Conservation (phyloP, 1,140 invertebrate species). For the Elymnias hypermnestra region DNA sequence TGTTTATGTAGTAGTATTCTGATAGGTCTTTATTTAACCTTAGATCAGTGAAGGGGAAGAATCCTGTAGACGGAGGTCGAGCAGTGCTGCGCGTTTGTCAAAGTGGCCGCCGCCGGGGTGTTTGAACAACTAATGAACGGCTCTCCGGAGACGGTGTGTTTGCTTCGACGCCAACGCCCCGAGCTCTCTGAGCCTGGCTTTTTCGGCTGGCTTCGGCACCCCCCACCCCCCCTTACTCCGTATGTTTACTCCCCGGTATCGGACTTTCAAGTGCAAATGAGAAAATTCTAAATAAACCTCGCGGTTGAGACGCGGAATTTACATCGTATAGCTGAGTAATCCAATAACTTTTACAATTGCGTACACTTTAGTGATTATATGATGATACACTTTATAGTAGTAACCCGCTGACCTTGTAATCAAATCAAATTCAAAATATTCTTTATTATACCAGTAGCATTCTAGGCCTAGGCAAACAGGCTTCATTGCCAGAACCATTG, state of each 20-base stretch:
- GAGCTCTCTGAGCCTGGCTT: constrained; percentile 43
- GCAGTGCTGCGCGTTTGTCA: constrained; percentile 56
- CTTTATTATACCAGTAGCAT: no score
- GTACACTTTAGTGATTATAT: no score
- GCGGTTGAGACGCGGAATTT: constrained; percentile 21
- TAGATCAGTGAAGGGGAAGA: constrained; percentile 61
- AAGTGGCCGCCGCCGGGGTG: constrained; percentile 63
- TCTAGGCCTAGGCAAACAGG: no score
- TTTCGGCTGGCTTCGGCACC: constrained; percentile 44
- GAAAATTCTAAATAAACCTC: constrained; percentile 42
- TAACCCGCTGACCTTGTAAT: no score
- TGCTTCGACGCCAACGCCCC: constrained; percentile 49
- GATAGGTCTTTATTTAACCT: constrained; percentile 48
- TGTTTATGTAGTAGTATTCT: no score
- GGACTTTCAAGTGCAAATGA: constrained; percentile 54
- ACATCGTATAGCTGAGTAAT: not conserved
- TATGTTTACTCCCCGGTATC: constrained; percentile 54
- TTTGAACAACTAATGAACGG: constrained; percentile 68
- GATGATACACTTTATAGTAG: no score
- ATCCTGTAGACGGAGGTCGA: constrained; percentile 35
- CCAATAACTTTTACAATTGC: no score
- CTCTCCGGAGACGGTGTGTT: constrained; percentile 54
- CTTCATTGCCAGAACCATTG: no score
- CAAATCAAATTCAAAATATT: no score
- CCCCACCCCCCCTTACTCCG: constrained; percentile 18